Base-by-base conservation (phyloP, 1,140 invertebrate species). In the Caenorhabditis inopinata region DNA sequence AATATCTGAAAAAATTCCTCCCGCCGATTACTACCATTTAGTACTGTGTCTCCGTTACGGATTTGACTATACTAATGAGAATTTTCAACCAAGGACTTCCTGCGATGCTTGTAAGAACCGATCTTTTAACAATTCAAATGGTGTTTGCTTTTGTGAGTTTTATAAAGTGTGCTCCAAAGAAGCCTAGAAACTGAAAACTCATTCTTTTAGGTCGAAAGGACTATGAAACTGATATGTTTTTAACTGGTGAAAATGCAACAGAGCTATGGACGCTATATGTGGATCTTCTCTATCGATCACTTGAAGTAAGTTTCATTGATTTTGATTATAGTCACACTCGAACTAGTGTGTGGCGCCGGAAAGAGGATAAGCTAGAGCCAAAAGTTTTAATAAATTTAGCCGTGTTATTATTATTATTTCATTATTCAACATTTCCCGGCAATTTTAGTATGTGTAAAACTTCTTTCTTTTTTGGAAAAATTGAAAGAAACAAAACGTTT, bases 231-330 rank as follows among this genome's bases (percentile, higher is more conserved):
- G n/a, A 23, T 18, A 68, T 68, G 32, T 68, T 42, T 11, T 38
- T 6, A 14, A 68, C 58, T n/a, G 58, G 58, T 16, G 25, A 42
- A 21, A 68, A 68, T 9, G 58, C 35, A 7, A 42, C 27, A 16
- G 58, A 68, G 11, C 9, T 38, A 9, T 21, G 35, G 58, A 68
- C 58, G 38, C 6, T 68, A 7, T 68, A 68, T 9, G 32, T 38
- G 32, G 58, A 68, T 68, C n/a, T 68, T 12, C 32, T 68, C 2
- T 68, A 68, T 21, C n/a, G 29, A 38, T 2, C 58, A 38, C 58
- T 68, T 68, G 58, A 68, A 18, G 58, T 58, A 16, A 58, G 6
- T n/a, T n/a, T n/a, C n/a, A n/a, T n/a, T n/a, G n/a, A n/a, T n/a
- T n/a, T n/a, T n/a, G n/a, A n/a, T n/a, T n/a, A n/a, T n/a, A n/a